A percentile compares a stretch with the other conserved stretches of the same genome.
Evolutionary conservation across 2,113 vertebrate species (phyloP).

Genomic region (Calypte anna): DNA sequence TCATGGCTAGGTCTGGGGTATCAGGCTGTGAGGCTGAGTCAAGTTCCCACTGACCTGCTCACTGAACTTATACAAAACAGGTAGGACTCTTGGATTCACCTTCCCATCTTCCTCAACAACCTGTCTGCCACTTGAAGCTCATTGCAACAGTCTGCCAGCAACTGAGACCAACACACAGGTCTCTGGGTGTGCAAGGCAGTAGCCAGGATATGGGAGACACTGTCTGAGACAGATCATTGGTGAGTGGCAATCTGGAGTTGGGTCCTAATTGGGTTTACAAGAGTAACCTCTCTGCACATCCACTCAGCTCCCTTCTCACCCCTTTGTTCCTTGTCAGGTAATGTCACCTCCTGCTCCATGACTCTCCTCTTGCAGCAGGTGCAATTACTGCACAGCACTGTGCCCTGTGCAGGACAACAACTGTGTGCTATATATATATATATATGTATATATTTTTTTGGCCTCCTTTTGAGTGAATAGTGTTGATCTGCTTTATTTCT

Average conservation of each 20-base stretch:
- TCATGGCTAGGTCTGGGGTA: not conserved
- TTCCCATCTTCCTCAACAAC: not conserved
- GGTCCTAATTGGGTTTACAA: not conserved
- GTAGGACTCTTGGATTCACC: not conserved
- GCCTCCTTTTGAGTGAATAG: not conserved
- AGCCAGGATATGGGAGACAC: not conserved
- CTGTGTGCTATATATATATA: not conserved
- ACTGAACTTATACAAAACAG: not conserved
- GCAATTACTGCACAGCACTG: not conserved
- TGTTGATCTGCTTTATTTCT: not conserved
- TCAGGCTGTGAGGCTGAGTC: not conserved
- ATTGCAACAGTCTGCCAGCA: not conserved
- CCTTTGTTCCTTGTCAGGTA: not conserved
- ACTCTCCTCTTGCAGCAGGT: not conserved
- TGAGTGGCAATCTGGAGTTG: not conserved
- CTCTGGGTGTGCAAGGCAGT: not conserved
- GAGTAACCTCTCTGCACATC: not conserved
- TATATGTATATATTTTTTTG: not conserved
- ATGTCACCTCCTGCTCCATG: too few species aligned
- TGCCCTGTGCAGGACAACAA: not conserved
- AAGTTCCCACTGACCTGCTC: not conserved
- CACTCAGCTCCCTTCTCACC: not conserved
- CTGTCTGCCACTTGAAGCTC: not conserved
- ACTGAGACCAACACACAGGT: not conserved
- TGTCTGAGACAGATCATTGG: fast-evolving